Evolutionary conservation across 2,797 vertebrate species (phyloP).

Genomic region (Cetoscarus ocellatus): DNA sequence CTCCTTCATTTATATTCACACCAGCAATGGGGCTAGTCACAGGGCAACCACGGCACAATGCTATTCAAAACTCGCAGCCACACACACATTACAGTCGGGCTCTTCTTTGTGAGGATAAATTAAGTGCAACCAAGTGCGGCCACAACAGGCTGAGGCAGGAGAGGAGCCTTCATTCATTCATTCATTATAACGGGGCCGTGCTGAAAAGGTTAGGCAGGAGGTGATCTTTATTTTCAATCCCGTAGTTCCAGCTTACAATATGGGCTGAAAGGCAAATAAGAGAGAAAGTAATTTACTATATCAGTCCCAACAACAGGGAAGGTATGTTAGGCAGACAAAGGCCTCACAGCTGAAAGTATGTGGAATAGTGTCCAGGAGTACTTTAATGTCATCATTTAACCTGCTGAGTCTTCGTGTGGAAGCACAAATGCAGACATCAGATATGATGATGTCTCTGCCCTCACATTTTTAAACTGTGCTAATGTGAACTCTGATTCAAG

Average conservation of each 20-base stretch:
- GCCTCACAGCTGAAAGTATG: not conserved
- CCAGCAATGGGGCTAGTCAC: constrained; percentile 56
- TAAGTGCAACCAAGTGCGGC: constrained; percentile 29
- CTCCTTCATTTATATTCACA: constrained; percentile 76
- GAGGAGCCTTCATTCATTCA: constrained; percentile 1
- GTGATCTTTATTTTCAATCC: not conserved
- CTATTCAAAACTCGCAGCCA: constrained; percentile 30
- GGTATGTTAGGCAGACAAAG: not conserved
- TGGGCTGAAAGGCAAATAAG: not conserved
- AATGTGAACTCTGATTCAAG: too few relatives aligned
- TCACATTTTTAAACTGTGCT: too few relatives aligned
- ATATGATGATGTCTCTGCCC: too few relatives aligned
- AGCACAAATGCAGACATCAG: too few relatives aligned
- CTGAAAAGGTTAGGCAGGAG: not conserved
- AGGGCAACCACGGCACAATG: constrained; percentile 48
- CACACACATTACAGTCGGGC: constrained; percentile 24
- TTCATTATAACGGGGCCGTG: not conserved
- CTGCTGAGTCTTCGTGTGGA: too few relatives aligned
- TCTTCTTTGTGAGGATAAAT: constrained; percentile 26
- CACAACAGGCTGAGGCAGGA: constrained; percentile 7
- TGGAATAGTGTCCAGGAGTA: too few relatives aligned
- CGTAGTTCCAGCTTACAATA: not conserved
- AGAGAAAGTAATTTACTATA: not conserved
- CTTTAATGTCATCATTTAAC: too few relatives aligned
- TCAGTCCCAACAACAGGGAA: not conserved